Percentiles rank a stretch among this genome's conserved stretches.
Conservation (phyloP, 2,888 invertebrate species). For the Hyalella azteca region DNA sequence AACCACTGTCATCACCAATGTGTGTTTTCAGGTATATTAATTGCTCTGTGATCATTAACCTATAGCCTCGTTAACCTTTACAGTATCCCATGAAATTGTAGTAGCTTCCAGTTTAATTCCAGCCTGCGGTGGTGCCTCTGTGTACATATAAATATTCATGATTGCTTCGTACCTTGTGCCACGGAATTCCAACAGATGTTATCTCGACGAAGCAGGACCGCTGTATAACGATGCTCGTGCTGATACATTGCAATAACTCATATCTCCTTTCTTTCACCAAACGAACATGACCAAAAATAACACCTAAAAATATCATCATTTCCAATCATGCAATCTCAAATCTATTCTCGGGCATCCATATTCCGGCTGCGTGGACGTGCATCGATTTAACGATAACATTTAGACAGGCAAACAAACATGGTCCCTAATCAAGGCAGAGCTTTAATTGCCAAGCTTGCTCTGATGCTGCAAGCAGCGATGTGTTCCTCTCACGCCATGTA, state of each 20-base stretch:
- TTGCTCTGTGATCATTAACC: too few relatives aligned
- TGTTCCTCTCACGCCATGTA: background rate
- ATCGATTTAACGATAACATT: slow-evolving; percentile 26
- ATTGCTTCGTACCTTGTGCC: background rate
- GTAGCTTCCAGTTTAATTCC: too few relatives aligned
- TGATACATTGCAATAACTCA: background rate
- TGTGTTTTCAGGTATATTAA: too few relatives aligned
- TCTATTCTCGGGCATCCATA: slow-evolving; percentile 12
- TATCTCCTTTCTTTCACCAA: background rate
- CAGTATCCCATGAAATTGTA: too few relatives aligned
- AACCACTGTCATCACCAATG: too few relatives aligned
- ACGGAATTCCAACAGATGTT: background rate
- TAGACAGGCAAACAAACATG: slow-evolving; percentile 26
- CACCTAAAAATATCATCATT: background rate
- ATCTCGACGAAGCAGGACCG: background rate
- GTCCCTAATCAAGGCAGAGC: background rate
- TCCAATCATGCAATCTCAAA: background rate
- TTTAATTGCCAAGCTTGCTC: background rate
- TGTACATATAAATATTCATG: slow-evolving; percentile 7
- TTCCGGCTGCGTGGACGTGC: background rate
- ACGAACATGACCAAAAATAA: background rate
- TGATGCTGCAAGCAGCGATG: background rate
- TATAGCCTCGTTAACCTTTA: too few relatives aligned
- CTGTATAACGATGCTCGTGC: background rate
- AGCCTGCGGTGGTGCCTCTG: too few relatives aligned